Percentiles rank a stretch among this genome's conserved stretches.
Evolutionary conservation across 2,797 vertebrate species (phyloP).

Genomic region (Acrossocheilus wenchowensis): DNA sequence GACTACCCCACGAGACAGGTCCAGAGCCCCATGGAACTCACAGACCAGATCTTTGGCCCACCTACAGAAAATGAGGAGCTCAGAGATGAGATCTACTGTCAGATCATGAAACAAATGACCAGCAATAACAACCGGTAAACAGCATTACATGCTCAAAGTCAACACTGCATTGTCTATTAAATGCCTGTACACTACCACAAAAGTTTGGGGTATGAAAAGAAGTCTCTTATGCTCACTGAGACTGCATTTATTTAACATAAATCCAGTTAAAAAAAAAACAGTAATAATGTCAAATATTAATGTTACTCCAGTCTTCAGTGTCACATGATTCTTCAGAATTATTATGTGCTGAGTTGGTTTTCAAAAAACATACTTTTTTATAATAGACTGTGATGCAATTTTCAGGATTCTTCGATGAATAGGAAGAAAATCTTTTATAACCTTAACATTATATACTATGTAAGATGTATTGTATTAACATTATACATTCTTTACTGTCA

Average conservation of each 20-base stretch:
- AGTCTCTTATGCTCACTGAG: not conserved
- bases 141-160: not conserved
- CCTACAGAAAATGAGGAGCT: slow-evolving; percentile 83
- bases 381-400: not conserved
- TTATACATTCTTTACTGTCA: not conserved
- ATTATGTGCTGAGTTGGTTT: not conserved
- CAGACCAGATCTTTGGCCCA: slow-evolving; percentile 89
- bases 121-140: slow-evolving; percentile 87
- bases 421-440: not conserved
- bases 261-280: not conserved
- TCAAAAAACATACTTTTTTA: not conserved
- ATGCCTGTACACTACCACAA: not conserved
- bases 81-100: slow-evolving; percentile 93
- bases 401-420: not conserved
- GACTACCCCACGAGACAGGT: slow-evolving; percentile 93
- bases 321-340: not conserved
- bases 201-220: not conserved
- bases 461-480: not conserved
- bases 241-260: not conserved
- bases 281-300: not conserved
- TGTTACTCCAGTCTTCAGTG: not conserved
- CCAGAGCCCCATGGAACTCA: slow-evolving; percentile 83
- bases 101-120: slow-evolving; percentile 97
- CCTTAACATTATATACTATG: not conserved
- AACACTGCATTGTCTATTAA: not conserved